Conservation (phyloP, 2,888 invertebrate species). For the Uloborus plumipes region DNA sequence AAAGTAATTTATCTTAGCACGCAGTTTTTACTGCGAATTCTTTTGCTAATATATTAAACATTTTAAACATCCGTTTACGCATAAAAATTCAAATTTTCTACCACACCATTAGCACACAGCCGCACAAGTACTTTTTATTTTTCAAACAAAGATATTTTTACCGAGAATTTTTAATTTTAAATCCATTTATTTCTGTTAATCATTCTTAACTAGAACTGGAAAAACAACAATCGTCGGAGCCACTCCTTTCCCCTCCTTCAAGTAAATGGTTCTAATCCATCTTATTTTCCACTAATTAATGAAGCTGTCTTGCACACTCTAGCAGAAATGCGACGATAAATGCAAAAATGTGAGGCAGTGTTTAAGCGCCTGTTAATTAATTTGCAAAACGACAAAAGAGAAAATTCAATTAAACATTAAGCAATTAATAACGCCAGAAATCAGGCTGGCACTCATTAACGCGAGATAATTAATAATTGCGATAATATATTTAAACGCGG, state of each 20-base stretch:
- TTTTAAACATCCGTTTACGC: too few species aligned
- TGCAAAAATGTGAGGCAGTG: constrained; percentile 37
- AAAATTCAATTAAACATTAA: constrained; percentile 56
- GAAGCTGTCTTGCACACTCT: constrained; percentile 38
- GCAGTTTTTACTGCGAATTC: too few species aligned
- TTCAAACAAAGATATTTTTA: too few species aligned
- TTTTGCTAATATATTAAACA: too few species aligned
- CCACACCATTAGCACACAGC: too few species aligned
- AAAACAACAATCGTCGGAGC: background rate
- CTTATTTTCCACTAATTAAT: constrained; percentile 61
- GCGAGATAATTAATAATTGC: constrained; percentile 55
- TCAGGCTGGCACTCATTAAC: constrained; percentile 56
- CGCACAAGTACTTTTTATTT: too few species aligned
- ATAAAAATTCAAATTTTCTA: too few species aligned
- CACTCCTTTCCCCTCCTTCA: too few species aligned
- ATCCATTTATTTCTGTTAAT: background rate
- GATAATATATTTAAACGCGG: constrained; percentile 56
- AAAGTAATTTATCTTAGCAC: too few species aligned
- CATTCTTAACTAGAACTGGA: background rate
- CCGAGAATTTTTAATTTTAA: too few species aligned
- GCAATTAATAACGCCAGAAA: constrained; percentile 59
- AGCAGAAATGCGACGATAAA: constrained; percentile 15
- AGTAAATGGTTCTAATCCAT: constrained; percentile 26
- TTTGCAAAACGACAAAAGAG: constrained; percentile 48
- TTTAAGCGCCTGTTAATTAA: constrained; percentile 43